Percentiles rank a stretch among this genome's conserved stretches.
phyloP scores from a whole-genome alignment of 1,140 invertebrate species.

The Leguminivora glycinivorella region DNA sequence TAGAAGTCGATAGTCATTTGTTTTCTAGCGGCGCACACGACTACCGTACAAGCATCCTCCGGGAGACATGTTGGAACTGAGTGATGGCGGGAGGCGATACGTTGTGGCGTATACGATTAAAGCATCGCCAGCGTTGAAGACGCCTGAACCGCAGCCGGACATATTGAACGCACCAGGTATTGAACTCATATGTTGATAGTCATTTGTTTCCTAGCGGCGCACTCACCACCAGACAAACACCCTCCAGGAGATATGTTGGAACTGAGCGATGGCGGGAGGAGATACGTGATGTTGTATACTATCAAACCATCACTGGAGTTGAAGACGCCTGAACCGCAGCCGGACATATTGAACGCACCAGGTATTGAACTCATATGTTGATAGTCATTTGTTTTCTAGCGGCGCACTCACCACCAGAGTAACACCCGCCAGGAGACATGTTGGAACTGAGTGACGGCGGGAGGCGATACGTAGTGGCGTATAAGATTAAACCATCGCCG shows the following conservation, averaged over 20 bases:
- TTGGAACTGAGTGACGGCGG: constrained; percentile 67
- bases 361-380: constrained; percentile 32
- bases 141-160: constrained; percentile 46
- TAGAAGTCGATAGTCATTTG: neutral
- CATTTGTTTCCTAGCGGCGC: constrained; percentile 34
- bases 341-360: constrained; percentile 57
- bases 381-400: neutral
- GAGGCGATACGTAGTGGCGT: constrained; percentile 33
- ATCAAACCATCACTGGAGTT: constrained; percentile 66
- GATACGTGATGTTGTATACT: constrained; percentile 71
- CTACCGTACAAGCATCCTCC: neutral
- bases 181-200: neutral
- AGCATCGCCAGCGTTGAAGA: constrained; percentile 45
- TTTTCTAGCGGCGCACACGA: too few species aligned
- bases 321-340: constrained; percentile 70
- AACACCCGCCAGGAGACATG: neutral
- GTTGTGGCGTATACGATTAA: constrained; percentile 34
- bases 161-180: constrained; percentile 68
- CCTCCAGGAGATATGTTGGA: constrained; percentile 70
- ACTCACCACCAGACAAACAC: constrained; percentile 61
- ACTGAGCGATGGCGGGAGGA: constrained; percentile 65
- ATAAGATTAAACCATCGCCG: neutral
- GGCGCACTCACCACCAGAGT: neutral
- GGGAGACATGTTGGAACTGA: constrained; percentile 49
- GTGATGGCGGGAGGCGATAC: constrained; percentile 50